phyloP scores from a whole-genome alignment of 2,797 vertebrate genomes.

The Heteromormyrus szaboi region DNA sequence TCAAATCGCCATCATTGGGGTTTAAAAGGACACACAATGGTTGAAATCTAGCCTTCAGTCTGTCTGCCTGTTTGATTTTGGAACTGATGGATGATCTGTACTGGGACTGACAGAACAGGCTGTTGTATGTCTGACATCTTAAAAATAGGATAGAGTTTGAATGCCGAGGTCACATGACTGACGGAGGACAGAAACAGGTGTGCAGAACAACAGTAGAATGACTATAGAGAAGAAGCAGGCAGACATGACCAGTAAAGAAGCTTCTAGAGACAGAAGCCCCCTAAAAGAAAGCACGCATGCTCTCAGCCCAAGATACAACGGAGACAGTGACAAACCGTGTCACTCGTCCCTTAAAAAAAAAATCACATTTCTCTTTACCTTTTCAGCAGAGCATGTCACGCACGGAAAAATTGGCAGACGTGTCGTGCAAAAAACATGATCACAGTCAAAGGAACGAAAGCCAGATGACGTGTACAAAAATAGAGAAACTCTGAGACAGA shows the following conservation, averaged over 20 bases:
- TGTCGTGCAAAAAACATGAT: constrained; percentile 66
- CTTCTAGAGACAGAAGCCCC: constrained; percentile 15
- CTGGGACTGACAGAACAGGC: constrained; percentile 1
- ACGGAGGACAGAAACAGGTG: constrained; percentile 31
- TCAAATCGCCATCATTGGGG: not conserved
- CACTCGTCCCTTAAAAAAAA: constrained; percentile 55
- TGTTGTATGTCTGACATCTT: constrained; percentile 1
- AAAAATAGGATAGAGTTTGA: not conserved
- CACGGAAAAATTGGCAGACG: constrained; percentile 69
- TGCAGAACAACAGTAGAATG: constrained; percentile 35
- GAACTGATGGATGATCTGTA: not conserved
- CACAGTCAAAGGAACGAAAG: constrained; percentile 65
- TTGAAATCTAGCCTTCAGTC: not conserved
- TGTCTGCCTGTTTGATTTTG: constrained; percentile 3
- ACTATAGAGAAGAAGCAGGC: not conserved
- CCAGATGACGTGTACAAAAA: constrained; percentile 69
- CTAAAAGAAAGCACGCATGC: constrained; percentile 28
- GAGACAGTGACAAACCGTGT: constrained; percentile 49
- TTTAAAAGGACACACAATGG: not conserved
- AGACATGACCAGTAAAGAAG: not conserved
- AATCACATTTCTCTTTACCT: constrained; percentile 48
- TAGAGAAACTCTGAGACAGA: constrained; percentile 62
- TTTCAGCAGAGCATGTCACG: constrained; percentile 68
- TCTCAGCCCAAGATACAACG: constrained; percentile 46
- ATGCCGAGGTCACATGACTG: constrained; percentile 2